A percentile compares a stretch with the other conserved stretches of the same genome.
Evolutionary conservation across 2,797 vertebrate species (phyloP).

Genomic region (Sebastes trivittatus): DNA sequence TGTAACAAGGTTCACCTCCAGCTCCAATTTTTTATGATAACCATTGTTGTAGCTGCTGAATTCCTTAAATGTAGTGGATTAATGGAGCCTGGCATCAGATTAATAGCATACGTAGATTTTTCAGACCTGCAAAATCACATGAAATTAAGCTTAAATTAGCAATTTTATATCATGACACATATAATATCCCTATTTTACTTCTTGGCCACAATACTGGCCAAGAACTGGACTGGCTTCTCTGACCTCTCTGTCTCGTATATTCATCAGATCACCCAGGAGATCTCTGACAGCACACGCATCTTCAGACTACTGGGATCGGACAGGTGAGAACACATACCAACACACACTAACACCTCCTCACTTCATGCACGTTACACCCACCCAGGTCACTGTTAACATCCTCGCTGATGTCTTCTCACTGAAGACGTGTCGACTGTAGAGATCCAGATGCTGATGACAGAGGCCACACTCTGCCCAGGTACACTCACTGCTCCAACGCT

Average conservation of each 20-base stretch:
- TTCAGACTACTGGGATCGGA: constrained; percentile 98
- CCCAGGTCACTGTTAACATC: constrained; percentile 50
- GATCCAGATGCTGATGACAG: constrained; percentile 58
- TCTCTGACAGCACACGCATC: constrained; percentile 96
- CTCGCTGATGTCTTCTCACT: constrained; percentile 67
- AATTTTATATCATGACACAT: neutral
- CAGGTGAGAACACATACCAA: constrained; percentile 82
- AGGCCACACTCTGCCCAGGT: constrained; percentile 72
- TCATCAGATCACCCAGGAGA: constrained; percentile 96
- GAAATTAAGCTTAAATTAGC: neutral
- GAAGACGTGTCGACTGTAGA: constrained; percentile 70
- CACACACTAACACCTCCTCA: neutral
- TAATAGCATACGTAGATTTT: no score
- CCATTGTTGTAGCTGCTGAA: neutral
- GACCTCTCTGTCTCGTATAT: neutral
- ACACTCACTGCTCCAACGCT: constrained; percentile 34
- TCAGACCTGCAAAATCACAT: neutral
- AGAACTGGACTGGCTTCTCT: neutral
- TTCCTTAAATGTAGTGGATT: neutral
- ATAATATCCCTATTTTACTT: neutral
- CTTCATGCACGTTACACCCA: neutral
- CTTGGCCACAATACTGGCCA: neutral
- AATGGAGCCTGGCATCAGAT: neutral
- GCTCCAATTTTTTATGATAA: no score
- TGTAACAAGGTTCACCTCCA: no score